Conservation (phyloP, 2,113 vertebrate species). For the Coregonus clupeaformis region DNA sequence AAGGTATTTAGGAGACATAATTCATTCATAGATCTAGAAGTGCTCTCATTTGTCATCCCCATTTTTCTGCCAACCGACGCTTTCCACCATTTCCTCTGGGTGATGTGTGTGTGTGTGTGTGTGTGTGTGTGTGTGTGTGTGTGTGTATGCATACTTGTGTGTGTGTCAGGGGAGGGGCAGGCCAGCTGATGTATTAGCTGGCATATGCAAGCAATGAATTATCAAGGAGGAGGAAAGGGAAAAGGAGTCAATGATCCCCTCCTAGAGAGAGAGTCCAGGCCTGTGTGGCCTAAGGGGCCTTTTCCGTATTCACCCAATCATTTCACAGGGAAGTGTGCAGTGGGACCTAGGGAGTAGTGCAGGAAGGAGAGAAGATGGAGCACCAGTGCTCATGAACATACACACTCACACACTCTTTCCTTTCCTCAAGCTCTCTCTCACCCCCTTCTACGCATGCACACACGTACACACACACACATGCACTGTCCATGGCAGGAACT, state of each 20-base stretch:
- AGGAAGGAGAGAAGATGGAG: slow-evolving; percentile 42
- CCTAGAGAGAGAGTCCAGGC: slow-evolving; percentile 92
- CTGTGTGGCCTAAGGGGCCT: slow-evolving; percentile 89
- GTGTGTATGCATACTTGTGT: slow-evolving; percentile 35
- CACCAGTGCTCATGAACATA: neutral
- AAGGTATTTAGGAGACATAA: slow-evolving; percentile 95
- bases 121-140: slow-evolving; percentile 23
- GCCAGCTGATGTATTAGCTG: slow-evolving; percentile 91
- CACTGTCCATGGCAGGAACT: slow-evolving; percentile 41
- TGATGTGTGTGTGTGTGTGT: slow-evolving; percentile 27
- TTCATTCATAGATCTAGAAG: slow-evolving; percentile 95
- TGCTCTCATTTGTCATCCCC: slow-evolving; percentile 90
- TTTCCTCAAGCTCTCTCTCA: slow-evolving; percentile 2
- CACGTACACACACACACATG: neutral
- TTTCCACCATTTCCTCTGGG: slow-evolving; percentile 73
- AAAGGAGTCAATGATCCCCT: slow-evolving; percentile 98
- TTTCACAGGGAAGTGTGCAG: slow-evolving; percentile 76
- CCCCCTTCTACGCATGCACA: neutral
- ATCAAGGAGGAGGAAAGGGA: slow-evolving; percentile 87
- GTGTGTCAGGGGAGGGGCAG: slow-evolving; percentile 55
- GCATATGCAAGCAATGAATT: slow-evolving; percentile 99
- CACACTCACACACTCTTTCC: slow-evolving; percentile 11
- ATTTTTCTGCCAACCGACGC: slow-evolving; percentile 62
- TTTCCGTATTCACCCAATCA: slow-evolving; percentile 90
- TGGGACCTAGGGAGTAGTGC: slow-evolving; percentile 36